Base-by-base conservation (phyloP, 64 coral and sea anemone species). In the Montipora sp. region DNA sequence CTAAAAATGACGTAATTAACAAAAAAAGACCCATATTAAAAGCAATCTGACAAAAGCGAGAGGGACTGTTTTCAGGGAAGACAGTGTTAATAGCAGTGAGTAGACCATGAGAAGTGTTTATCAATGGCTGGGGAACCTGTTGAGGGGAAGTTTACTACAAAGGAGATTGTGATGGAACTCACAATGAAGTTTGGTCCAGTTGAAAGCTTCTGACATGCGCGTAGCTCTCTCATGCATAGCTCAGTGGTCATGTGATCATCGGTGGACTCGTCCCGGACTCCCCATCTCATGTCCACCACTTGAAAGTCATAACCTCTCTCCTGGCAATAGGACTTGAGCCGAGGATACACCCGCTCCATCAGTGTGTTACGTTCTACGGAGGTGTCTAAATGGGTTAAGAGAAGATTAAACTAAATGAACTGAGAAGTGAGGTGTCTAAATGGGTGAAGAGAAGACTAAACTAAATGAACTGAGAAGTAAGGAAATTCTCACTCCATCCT, bases 201-300 rank as follows among this genome's bases (percentile, higher is more conserved):
- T 5, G 98, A 99, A 2, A 99, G 78, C 75, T 86, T 94, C 71
- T 99, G 98, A 90, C 98, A 99, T 87, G 94, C 98, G 58, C 84
- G 91, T 43, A 99, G 48, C 77, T 99, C 98, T 43, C 92, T 99
- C 98, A 99, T 99, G 60, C 98, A 99, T 0, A 99, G 68, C 8
- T 99, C 94, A 58, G 94, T 96, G 23, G 98, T 99, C 76, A 96
- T 95, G 69, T 99, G 98, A 83, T 99, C 98, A 75, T 99, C 98
- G 8, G 98, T 99, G 12, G 98, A 95, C 80, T 99, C 98, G 48
- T 99, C 94, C 47, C 98, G 88, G 13, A 99, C 98, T 51, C 98
- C 98, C 98, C 98, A 99, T 75, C 98, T 94, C 98, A 99, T 99
- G 66, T 99, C 98, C 12, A 99, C 98, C 5, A 96, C 84, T 74